Conservation (phyloP, 2,888 invertebrate species). For the Eurois occulta region DNA sequence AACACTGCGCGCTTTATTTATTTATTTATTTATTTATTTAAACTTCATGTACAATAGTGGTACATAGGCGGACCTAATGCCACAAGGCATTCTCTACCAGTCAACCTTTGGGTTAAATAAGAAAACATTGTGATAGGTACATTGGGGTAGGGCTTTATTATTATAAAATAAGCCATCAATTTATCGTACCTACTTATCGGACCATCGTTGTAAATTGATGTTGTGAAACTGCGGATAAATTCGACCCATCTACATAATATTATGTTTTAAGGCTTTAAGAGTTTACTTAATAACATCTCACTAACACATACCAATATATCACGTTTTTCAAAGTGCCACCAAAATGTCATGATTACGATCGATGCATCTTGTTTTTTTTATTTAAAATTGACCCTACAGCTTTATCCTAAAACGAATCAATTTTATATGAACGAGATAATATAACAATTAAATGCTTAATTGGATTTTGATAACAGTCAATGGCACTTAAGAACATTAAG, state of each 20-base stretch:
- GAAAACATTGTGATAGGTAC: too few species aligned
- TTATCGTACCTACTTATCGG: slow-evolving; percentile 76
- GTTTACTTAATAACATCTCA: background rate
- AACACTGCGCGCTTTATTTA: slow-evolving; percentile 74
- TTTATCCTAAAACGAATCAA: background rate
- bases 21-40: too few species aligned
- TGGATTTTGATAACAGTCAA: slow-evolving; percentile 52
- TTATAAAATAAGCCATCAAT: slow-evolving; percentile 80
- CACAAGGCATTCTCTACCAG: too few species aligned
- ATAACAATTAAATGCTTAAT: slow-evolving; percentile 42
- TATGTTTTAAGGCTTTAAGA: slow-evolving; percentile 36
- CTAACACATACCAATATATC: background rate
- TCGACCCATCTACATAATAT: slow-evolving; percentile 28
- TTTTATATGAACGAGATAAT: slow-evolving; percentile 17
- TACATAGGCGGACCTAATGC: too few species aligned
- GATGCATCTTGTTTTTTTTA: background rate
- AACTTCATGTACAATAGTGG: too few species aligned
- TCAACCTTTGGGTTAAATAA: too few species aligned
- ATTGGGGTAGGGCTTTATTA: too few species aligned
- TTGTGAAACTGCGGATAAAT: slow-evolving; percentile 64
- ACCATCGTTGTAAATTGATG: slow-evolving; percentile 69
- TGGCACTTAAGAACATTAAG: slow-evolving; percentile 50
- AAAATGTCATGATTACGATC: background rate
- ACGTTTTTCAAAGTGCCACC: background rate
- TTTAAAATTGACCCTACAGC: background rate